Base-by-base conservation (phyloP, 2,797 vertebrate species). In the Molossus alvarezi region DNA sequence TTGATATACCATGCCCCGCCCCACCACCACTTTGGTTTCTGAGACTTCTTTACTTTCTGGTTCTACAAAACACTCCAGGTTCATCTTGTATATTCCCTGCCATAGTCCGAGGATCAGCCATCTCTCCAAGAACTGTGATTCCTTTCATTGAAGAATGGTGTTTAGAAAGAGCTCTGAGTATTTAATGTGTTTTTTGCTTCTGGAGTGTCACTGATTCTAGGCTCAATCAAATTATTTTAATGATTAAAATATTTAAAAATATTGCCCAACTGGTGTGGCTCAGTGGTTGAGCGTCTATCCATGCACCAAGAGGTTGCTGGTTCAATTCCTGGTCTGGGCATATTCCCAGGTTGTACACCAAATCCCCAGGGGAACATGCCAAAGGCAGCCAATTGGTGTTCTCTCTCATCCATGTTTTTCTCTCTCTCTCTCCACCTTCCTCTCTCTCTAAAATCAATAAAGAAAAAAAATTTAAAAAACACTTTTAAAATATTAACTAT, bases 51-150 rank as follows among this genome's bases (percentile, higher is more conserved):
- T 62, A 82, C 93, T 80, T 92, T 90, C 73, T 76, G 60, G 48
- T 60, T 73, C 10, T 91, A 65, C 1, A 89, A 45, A 10, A 80
- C 76, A n/a, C 21, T 75, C 9, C 37, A 88, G 73, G 21, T 12
- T 95, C 57, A 93, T 69, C 64, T 86, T 82, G 7, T 53, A 82
- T 67, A 88, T 25, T 93, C 17, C 13, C n/a, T 69, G 55, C 23
- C 45, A 51, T 1, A 76, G 57, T 14, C 67, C 62, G 79, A 79
- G 71, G 81, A 90, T 67, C 45, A 79, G 27, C 53, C 25, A 84
- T 77, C 90, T 96, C 62, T 88, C 20, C 64, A 79, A 80, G 75
- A 94, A 33, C 25, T 87, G 13, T 75, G 48, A 90, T 69, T 89
- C 33, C 45, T 89, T 90, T 92, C 48, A 95, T 6, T 88, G 11